These are phyloP conservation scores for Trissonchulus sp. DNA, from an alignment of 2,888 invertebrate genomes.

Conservation along the genomic window DNA sequence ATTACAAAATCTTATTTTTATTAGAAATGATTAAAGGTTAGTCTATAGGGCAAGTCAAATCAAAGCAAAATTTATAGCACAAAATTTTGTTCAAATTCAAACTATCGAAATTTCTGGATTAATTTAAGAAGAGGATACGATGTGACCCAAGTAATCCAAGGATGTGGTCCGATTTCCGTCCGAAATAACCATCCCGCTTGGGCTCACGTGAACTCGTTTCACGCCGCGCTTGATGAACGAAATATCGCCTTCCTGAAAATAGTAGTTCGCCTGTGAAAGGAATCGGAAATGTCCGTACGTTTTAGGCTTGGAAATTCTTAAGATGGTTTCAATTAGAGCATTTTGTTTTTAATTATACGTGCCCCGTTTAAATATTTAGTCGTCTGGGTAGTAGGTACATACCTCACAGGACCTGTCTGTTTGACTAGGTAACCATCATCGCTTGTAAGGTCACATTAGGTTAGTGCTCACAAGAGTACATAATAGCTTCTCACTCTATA, in stretches of 20 bases:
- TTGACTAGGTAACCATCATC: no score
- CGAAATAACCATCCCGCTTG: constrained; percentile 47
- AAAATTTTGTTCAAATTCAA: neutral
- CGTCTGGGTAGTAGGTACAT: no score
- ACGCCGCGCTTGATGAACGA: constrained; percentile 45
- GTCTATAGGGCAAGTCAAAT: neutral
- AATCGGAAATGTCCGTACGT: neutral
- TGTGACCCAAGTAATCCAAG: constrained; percentile 45
- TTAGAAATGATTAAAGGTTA: no score
- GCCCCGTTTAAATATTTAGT: no score
- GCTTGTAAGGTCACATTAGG: no score
- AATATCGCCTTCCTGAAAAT: constrained; percentile 44
- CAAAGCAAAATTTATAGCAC: neutral
- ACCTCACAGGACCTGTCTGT: no score
- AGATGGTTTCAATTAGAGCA: neutral
- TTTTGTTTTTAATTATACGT: no score
- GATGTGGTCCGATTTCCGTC: constrained; percentile 46
- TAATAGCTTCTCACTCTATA: no score
- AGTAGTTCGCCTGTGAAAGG: no score
- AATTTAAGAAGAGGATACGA: constrained; percentile 40
- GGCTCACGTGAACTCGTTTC: constrained; percentile 47
- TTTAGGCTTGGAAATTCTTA: neutral
- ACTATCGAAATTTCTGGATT: neutral
- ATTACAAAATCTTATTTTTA: no score
- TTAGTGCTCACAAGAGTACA: no score